These are phyloP conservation scores for Lepidochitona cinerea DNA, from an alignment of 2,888 invertebrate genomes.

Conservation along the genomic window DNA sequence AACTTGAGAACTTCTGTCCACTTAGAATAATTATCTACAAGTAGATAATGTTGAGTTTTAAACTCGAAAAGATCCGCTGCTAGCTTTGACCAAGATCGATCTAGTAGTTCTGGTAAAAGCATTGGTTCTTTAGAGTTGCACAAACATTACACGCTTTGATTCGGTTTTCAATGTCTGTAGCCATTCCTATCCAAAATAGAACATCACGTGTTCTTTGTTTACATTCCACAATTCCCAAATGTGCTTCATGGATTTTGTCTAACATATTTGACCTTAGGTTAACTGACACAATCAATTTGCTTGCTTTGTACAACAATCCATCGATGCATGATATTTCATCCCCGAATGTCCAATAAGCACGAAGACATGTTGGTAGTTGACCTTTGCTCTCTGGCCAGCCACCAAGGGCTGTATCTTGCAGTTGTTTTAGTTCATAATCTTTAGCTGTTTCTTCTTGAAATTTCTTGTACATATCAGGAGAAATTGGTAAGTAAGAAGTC, in stretches of 20 bases:
- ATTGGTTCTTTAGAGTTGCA: too few relatives aligned
- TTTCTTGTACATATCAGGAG: background rate
- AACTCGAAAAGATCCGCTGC: too few relatives aligned
- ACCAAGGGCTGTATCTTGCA: background rate
- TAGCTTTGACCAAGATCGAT: too few relatives aligned
- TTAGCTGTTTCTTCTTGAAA: background rate
- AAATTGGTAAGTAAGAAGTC: slow-evolving; percentile 19
- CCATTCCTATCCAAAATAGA: slow-evolving; percentile 19
- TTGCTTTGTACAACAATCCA: slow-evolving; percentile 15
- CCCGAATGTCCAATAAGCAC: slow-evolving; percentile 7
- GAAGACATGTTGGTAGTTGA: too few relatives aligned
- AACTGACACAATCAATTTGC: slow-evolving; percentile 13
- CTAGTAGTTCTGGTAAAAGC: too few relatives aligned
- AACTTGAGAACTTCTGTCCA: too few relatives aligned
- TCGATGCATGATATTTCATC: slow-evolving; percentile 12
- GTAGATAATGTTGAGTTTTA: too few relatives aligned
- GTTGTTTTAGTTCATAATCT: slow-evolving; percentile 9
- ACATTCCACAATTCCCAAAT: slow-evolving; percentile 17
- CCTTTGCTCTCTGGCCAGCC: too few relatives aligned
- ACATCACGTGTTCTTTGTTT: slow-evolving; percentile 12
- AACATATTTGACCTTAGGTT: slow-evolving; percentile 13
- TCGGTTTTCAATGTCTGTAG: slow-evolving; percentile 13
- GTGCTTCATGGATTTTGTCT: slow-evolving; percentile 11
- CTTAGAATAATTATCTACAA: too few relatives aligned
- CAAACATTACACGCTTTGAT: slow-evolving; percentile 14